These are phyloP conservation scores for Octomys mimax DNA, from an alignment of 2,797 vertebrate species.

Conservation along the genomic window DNA sequence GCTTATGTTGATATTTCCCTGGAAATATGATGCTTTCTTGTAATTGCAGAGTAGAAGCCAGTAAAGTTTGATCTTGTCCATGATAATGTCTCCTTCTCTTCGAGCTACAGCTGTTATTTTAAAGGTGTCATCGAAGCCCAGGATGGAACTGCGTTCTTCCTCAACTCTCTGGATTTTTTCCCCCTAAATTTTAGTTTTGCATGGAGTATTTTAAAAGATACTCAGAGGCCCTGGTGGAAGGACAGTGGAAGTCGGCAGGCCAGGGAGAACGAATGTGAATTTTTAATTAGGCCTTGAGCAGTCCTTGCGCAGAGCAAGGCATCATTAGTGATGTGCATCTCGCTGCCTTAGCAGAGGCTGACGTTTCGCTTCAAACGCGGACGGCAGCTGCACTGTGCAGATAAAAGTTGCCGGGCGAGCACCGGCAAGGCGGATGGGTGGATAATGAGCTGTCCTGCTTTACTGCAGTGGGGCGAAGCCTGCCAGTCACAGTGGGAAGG, in stretches of 20 bases:
- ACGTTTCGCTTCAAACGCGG: conserved; percentile 89
- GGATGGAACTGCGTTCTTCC: conserved; percentile 70
- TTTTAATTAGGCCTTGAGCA: conserved; percentile 93
- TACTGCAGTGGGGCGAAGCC: conserved; percentile 78
- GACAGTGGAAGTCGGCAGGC: conserved; percentile 78
- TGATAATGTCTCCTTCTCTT: conserved; percentile 86
- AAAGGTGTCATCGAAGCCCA: conserved; percentile 82
- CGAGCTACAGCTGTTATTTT: conserved; percentile 87
- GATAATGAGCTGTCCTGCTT: conserved; percentile 89
- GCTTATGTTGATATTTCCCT: conserved; percentile 1
- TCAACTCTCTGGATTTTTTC: conserved; percentile 71
- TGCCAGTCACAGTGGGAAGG: conserved; percentile 73
- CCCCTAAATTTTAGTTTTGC: conserved; percentile 36
- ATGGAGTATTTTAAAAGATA: conserved; percentile 76
- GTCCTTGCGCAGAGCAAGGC: conserved; percentile 91
- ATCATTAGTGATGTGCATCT: conserved; percentile 86
- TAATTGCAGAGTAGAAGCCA: conserved; percentile 85
- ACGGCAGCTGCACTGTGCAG: conserved; percentile 89
- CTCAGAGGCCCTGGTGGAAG: conserved; percentile 84
- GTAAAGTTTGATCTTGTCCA: conserved; percentile 85
- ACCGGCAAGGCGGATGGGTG: conserved; percentile 89
- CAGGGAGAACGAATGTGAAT: conserved; percentile 90
- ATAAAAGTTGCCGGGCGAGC: conserved; percentile 89
- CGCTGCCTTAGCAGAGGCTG: conserved; percentile 86
- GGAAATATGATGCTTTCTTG: conserved; percentile 54